These are phyloP conservation scores for Melanotaenia maccullochi DNA, from an alignment of 2,797 vertebrate genomes.

Conservation along the genomic window DNA sequence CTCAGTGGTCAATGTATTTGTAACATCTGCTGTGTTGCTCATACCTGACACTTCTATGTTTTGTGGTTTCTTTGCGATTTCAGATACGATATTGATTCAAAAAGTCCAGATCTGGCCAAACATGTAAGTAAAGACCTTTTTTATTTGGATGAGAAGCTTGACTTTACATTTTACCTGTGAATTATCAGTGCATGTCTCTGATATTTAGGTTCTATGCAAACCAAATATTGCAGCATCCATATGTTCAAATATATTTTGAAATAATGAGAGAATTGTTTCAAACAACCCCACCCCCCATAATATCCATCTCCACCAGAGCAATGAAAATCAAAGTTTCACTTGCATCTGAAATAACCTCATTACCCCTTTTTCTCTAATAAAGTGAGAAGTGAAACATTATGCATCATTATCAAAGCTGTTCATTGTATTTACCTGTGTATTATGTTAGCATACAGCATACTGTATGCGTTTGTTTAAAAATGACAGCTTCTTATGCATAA, in stretches of 20 bases:
- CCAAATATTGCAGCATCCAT: conserved; percentile 42
- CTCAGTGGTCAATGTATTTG: conserved; percentile 12
- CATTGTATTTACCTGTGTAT: conserved; percentile 32
- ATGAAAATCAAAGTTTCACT: conserved; percentile 56
- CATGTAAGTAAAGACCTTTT: conserved; percentile 86
- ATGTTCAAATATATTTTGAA: conserved; percentile 64
- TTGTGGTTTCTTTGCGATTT: conserved; percentile 61
- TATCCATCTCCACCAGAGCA: conserved; percentile 26
- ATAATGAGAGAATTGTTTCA: conserved; percentile 31
- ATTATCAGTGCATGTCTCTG: conserved; percentile 53
- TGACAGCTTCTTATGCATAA: conserved; percentile 13
- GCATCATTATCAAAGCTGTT: conserved; percentile 72
- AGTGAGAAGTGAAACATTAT: conserved; percentile 60
- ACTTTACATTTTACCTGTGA: conserved; percentile 1
- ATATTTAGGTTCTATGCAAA: conserved; percentile 76
- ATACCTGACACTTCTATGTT: conserved; percentile 21
- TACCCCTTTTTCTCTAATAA: conserved; percentile 33
- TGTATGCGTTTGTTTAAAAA: conserved; percentile 22
- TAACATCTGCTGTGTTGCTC: neutral
- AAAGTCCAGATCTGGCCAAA: conserved; percentile 94
- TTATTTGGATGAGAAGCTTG: conserved; percentile 4
- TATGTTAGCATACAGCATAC: conserved; percentile 28
- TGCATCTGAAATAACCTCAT: conserved; percentile 56
- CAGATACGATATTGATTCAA: conserved; percentile 96
- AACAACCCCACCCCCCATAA: too few species aligned